Conservation (phyloP, 1,140 invertebrate species). For the Homarus americanus region DNA sequence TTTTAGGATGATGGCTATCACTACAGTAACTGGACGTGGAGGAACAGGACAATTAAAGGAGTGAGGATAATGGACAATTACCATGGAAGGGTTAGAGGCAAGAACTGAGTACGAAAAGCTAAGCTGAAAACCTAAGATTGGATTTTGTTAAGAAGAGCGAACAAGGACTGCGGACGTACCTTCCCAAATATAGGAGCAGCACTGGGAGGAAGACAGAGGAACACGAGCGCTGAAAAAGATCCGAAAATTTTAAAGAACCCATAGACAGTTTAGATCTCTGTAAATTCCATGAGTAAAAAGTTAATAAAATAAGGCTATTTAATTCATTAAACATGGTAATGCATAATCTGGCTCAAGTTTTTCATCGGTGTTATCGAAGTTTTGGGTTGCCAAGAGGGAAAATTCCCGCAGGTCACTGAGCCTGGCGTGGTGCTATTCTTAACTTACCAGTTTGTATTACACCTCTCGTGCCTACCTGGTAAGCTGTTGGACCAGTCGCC, state of each 20-base stretch:
- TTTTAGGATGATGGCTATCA: too few species aligned
- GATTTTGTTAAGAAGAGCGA: background rate
- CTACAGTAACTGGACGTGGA: too few species aligned
- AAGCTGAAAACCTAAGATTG: background rate
- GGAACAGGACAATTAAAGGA: too few species aligned
- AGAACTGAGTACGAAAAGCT: background rate
- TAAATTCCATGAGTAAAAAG: too few species aligned
- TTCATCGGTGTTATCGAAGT: background rate
- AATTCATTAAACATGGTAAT: background rate
- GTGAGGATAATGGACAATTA: too few species aligned
- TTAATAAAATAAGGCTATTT: too few species aligned
- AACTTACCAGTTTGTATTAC: background rate
- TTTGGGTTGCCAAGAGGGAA: slow-evolving; percentile 3
- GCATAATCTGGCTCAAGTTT: background rate
- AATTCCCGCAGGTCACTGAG: background rate
- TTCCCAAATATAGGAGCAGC: background rate
- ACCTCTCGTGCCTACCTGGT: background rate
- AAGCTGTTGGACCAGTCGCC: background rate
- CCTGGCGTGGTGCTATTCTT: background rate
- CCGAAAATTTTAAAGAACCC: background rate
- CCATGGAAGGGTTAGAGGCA: too few species aligned
- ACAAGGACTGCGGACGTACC: background rate
- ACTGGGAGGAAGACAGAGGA: background rate
- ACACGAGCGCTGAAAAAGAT: background rate
- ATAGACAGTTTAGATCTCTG: background rate